Base-by-base conservation (phyloP, 1,140 invertebrate genomes). In the Macrobrachium rosenbergii region DNA sequence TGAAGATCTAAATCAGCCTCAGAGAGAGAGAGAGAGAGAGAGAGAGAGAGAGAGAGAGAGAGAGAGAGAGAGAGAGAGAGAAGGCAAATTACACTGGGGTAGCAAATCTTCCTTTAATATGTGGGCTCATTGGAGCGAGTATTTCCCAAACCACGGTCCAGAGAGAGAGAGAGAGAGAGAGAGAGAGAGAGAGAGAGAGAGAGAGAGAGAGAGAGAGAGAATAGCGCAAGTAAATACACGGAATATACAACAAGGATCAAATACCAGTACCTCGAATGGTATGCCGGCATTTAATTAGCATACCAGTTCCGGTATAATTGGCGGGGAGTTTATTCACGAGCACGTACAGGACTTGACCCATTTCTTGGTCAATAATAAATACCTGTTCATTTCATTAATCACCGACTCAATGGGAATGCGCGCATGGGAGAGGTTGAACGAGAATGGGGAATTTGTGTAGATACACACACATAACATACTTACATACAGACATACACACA, bases 31-130 rank as follows among this genome's bases (percentile, higher is more conserved):
- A 58, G 75, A 77, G 75, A 77, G 76, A 60, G 45, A 78, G 76
- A 78, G 76, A 60, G 76, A 78, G 76, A 60, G 76, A 78, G 76
- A 60, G 76, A 78, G 76, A 60, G 76, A 78, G 77, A 59, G 77
- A 79, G 77, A 59, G 77, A 79, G 77, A 59, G 45, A 59, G 45
- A 59, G 52, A 58, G 43, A 58, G 76, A 58, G 5, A 14, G 76
- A 52, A 21, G 10, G 45, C 16, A n/a, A 58, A 19, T 19, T 5
- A 14, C 14, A 58, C 16, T 19, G 10, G 23, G 10, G 17, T 14
- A 21, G 45, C 12, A n/a, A 19, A 59, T 16, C 1, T 67, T 67
- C 23, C 19, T 67, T 67, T 67, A n/a, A 21, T 67, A 67, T 2
- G n/a, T 6, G 21, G 67, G 17, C 11, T 14, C 11, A 8, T 23